phyloP scores from a whole-genome alignment of 2,888 invertebrate genomes.

The Diogma glabrata region DNA sequence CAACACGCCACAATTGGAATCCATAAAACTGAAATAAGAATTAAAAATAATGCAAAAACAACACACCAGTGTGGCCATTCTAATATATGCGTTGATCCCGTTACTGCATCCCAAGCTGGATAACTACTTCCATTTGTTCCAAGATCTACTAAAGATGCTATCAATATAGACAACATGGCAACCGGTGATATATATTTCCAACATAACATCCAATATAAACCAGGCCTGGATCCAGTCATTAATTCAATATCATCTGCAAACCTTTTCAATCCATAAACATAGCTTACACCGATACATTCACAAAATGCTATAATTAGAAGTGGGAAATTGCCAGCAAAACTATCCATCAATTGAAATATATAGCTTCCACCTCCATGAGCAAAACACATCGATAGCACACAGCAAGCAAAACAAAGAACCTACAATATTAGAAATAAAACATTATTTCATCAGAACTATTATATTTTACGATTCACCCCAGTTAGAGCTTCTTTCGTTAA shows the following conservation, averaged over 20 bases:
- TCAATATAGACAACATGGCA: slow-evolving; percentile 76
- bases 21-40: slow-evolving; percentile 76
- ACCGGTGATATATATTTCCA: slow-evolving; percentile 89
- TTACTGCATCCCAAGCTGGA: slow-evolving; percentile 66
- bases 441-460: not conserved
- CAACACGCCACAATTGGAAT: slow-evolving; percentile 72
- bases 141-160: slow-evolving; percentile 73
- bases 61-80: slow-evolving; percentile 86
- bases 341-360: slow-evolving; percentile 85
- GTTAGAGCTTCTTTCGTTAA: slow-evolving; percentile 80
- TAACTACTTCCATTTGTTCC: slow-evolving; percentile 71
- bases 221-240: slow-evolving; percentile 85
- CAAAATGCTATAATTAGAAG: slow-evolving; percentile 84
- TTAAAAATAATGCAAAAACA: slow-evolving; percentile 56
- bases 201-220: slow-evolving; percentile 83
- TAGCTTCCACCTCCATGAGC: slow-evolving; percentile 91
- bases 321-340: slow-evolving; percentile 88
- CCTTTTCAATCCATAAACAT: slow-evolving; percentile 83
- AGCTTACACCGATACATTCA: slow-evolving; percentile 86
- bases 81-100: slow-evolving; percentile 59
- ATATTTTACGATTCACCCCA: slow-evolving; percentile 39
- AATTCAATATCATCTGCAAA: slow-evolving; percentile 89
- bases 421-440: slow-evolving; percentile 19
- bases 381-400: slow-evolving; percentile 76
- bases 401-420: slow-evolving; percentile 65